Conservation (phyloP, 2,113 vertebrate species). For the Phasianus colchicus region DNA sequence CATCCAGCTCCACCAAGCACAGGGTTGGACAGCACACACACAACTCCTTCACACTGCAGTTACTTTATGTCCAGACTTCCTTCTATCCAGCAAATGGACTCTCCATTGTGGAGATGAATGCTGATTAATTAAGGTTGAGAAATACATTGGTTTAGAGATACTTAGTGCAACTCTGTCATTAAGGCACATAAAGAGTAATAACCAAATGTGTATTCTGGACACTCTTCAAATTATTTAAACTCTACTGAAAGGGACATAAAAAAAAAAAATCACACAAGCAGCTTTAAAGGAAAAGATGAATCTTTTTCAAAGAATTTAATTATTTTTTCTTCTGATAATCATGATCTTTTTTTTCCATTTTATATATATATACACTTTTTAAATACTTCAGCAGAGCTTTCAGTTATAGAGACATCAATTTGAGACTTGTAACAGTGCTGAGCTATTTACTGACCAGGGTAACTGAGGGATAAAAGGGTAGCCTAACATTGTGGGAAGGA, state of each 20-base stretch:
- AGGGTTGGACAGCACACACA: accelerated
- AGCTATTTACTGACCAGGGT: background rate
- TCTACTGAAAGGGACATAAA: background rate
- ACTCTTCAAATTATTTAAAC: background rate
- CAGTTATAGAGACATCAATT: background rate
- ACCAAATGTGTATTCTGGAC: background rate
- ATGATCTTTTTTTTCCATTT: background rate
- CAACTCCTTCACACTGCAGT: background rate
- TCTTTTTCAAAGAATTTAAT: background rate
- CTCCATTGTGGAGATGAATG: background rate
- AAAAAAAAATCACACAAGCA: background rate
- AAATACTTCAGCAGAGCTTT: background rate
- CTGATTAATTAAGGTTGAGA: background rate
- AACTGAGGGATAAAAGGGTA: background rate
- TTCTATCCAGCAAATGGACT: background rate
- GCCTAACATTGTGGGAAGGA: background rate
- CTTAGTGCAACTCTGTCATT: background rate
- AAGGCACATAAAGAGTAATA: background rate
- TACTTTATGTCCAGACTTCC: background rate
- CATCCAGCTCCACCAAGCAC: background rate
- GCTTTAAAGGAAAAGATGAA: background rate
- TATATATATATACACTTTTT: background rate
- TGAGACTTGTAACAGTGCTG: background rate
- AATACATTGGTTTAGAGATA: background rate
- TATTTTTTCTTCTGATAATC: background rate